These are phyloP conservation scores for Pseudochirops cupreus DNA, from an alignment of 2,797 vertebrate species.

Conservation along the genomic window DNA sequence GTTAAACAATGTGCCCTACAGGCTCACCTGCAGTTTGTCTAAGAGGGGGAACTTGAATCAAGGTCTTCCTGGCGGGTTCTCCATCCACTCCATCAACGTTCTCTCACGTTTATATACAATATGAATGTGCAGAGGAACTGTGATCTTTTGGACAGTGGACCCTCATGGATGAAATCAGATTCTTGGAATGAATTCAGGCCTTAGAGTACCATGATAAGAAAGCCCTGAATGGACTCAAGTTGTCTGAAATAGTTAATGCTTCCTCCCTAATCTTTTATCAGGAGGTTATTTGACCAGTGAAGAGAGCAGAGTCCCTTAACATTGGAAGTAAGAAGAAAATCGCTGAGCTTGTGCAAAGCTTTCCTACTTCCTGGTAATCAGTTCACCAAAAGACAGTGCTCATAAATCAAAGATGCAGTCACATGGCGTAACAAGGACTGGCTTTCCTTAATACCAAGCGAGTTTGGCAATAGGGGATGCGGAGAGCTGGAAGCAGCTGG, in stretches of 20 bases:
- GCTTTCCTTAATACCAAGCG: slow-evolving; percentile 72
- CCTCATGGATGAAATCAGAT: background rate
- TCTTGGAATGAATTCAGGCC: background rate
- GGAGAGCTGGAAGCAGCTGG: slow-evolving; percentile 73
- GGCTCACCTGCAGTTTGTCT: background rate
- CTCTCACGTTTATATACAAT: background rate
- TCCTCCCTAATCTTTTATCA: slow-evolving; percentile 47
- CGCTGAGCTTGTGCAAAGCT: slow-evolving; percentile 60
- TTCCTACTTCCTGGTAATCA: slow-evolving; percentile 66
- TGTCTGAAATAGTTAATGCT: slow-evolving; percentile 47
- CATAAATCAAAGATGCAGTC: slow-evolving; percentile 77
- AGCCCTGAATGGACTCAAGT: slow-evolving; percentile 9
- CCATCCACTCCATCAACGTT: background rate
- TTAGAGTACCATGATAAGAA: background rate
- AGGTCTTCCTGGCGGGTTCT: background rate
- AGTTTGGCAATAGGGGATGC: slow-evolving; percentile 59
- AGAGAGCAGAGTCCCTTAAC: slow-evolving; percentile 73
- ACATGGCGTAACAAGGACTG: slow-evolving; percentile 47
- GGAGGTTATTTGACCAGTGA: slow-evolving; percentile 19
- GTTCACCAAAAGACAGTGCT: slow-evolving; percentile 65
- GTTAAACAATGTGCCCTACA: background rate
- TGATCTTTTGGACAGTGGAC: background rate
- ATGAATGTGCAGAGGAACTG: background rate
- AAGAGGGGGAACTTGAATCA: background rate
- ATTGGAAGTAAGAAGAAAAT: slow-evolving; percentile 72